Conservation (phyloP, 2,797 vertebrate species). For the Protonibea diacanthus region DNA sequence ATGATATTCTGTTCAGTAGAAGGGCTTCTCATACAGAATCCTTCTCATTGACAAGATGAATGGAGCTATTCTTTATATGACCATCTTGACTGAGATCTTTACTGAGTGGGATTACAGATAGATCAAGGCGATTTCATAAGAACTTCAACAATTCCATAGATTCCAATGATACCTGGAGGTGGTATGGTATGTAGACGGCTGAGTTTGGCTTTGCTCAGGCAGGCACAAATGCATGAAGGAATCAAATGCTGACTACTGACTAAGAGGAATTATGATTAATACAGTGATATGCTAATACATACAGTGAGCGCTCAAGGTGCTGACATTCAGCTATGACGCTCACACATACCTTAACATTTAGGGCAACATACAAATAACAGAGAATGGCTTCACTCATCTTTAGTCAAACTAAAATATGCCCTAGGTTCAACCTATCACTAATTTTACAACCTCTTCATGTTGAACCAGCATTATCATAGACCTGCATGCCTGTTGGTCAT, state of each 20-base stretch:
- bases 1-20: constrained; percentile 33
- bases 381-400: background rate
- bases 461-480: background rate
- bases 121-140: constrained; percentile 52
- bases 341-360: background rate
- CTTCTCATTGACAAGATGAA: constrained; percentile 52
- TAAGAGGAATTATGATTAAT: background rate
- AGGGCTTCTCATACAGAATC: constrained; percentile 24
- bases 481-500: background rate
- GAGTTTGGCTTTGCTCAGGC: background rate
- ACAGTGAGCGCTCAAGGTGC: background rate
- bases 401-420: background rate
- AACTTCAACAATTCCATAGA: constrained; percentile 59
- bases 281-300: background rate
- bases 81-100: background rate
- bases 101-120: constrained; percentile 54
- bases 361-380: background rate
- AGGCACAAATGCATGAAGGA: background rate
- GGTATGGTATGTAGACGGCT: background rate
- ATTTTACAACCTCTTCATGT: background rate
- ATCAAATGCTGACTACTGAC: background rate
- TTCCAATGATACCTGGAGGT: constrained; percentile 49
- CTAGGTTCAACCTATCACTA: background rate
- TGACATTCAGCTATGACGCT: background rate
- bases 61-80: constrained; percentile 54